Percentiles rank a stretch among this genome's conserved stretches.
These are phyloP conservation scores for Sylvietta virens DNA, from an alignment of 2,113 vertebrate species.

Conservation along the genomic window DNA sequence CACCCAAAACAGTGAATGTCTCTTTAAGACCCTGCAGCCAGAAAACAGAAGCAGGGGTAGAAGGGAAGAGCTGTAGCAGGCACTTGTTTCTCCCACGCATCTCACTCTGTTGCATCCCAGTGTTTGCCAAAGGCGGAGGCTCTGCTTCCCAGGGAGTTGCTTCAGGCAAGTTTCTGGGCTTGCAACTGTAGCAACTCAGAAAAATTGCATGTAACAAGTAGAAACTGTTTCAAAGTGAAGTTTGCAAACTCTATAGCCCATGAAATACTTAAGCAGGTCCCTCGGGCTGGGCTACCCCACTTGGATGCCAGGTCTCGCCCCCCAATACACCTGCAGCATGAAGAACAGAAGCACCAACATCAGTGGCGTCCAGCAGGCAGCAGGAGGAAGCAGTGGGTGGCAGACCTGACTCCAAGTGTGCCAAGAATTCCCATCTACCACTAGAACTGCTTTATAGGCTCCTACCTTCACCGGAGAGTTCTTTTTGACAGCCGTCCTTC, in stretches of 20 bases:
- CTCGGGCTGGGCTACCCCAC: too few species aligned
- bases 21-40: neutral
- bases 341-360: neutral
- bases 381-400: neutral
- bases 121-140: neutral
- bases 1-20: neutral
- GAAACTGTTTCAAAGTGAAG: neutral
- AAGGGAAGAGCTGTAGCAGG: neutral
- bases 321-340: neutral
- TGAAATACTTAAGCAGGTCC: neutral
- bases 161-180: neutral
- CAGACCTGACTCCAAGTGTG: neutral
- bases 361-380: neutral
- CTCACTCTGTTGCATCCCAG: neutral
- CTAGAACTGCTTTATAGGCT: neutral
- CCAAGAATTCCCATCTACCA: neutral
- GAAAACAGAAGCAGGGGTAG: neutral
- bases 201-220: neutral
- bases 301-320: rapidly evolving
- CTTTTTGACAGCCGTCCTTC: neutral
- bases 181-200: neutral
- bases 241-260: neutral
- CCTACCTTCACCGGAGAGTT: neutral
- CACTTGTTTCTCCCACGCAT: too few species aligned
- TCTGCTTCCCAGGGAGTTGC: neutral